Percentiles rank a stretch among this genome's conserved stretches.
These are phyloP conservation scores for Rhynchophorus ferrugineus DNA, from an alignment of 1,140 invertebrate genomes.

Conservation along the genomic window DNA sequence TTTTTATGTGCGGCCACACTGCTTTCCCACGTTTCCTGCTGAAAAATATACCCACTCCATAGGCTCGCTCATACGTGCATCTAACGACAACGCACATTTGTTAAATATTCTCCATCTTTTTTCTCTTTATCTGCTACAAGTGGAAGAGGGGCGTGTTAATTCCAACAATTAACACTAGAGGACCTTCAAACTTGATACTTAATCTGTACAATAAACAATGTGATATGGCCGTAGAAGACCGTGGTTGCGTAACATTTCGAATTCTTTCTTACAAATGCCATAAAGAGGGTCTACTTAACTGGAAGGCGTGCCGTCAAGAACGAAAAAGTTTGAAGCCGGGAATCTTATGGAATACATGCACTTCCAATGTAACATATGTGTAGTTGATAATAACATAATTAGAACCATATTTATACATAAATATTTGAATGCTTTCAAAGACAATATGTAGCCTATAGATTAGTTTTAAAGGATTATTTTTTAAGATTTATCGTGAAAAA, in stretches of 20 bases:
- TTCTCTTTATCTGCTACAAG: background rate
- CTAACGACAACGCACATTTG: background rate
- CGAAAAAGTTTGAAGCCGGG: background rate
- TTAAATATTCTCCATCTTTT: background rate
- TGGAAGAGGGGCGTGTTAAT: constrained; percentile 3
- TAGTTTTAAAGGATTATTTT: too few species aligned
- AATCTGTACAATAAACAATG: constrained; percentile 25
- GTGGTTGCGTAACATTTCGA: constrained; percentile 23
- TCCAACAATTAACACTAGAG: constrained; percentile 12
- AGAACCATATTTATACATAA: too few species aligned
- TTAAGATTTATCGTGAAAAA: too few species aligned
- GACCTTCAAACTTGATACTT: constrained; percentile 20
- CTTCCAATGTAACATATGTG: too few species aligned
- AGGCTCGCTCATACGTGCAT: background rate
- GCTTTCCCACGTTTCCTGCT: background rate
- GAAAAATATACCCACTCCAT: background rate
- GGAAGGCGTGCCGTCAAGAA: constrained; percentile 1
- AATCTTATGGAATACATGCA: too few species aligned
- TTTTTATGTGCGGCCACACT: too few species aligned
- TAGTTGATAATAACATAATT: too few species aligned
- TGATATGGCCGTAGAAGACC: constrained; percentile 4
- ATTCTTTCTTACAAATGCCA: constrained; percentile 20
- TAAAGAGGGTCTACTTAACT: constrained; percentile 18
- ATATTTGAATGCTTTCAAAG: too few species aligned
- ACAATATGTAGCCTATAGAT: too few species aligned